Percentiles rank a stretch among this genome's conserved stretches.
phyloP scores from a whole-genome alignment of 2,797 vertebrate species.

The Jordanella pulchra region DNA sequence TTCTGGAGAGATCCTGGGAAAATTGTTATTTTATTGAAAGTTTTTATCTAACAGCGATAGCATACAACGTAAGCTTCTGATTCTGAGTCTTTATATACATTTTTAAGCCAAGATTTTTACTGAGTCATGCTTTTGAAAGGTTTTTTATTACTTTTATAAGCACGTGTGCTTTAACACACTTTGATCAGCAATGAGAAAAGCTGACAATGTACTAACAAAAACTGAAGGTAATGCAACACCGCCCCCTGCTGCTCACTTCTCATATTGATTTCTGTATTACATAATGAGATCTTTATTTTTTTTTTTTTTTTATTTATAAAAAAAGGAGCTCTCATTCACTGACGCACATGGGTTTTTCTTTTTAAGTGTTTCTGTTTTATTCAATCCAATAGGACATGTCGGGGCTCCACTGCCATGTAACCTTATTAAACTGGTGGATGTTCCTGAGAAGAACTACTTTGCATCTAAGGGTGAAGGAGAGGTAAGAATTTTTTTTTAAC shows the following conservation, averaged over 20 bases:
- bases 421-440: slow-evolving; percentile 92
- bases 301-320: neutral
- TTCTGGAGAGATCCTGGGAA: neutral
- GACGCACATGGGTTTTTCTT: no score
- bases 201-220: neutral
- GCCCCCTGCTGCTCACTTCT: slow-evolving; percentile 49
- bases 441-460: slow-evolving; percentile 97
- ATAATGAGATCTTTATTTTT: neutral
- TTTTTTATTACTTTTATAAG: neutral
- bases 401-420: slow-evolving; percentile 97
- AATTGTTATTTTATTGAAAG: no score
- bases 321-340: neutral
- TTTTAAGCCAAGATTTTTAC: neutral
- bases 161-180: neutral
- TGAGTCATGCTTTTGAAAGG: neutral
- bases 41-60: no score
- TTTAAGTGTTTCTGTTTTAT: slow-evolving; percentile 8
- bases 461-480: slow-evolving; percentile 94
- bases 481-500: slow-evolving; percentile 70
- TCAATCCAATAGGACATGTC: slow-evolving; percentile 85
- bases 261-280: neutral
- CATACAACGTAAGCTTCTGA: no score
- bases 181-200: neutral
- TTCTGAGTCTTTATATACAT: no score
- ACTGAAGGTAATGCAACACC: slow-evolving; percentile 5